Base-by-base conservation (phyloP, 2,797 vertebrate genomes). In the Anguilla marmorata region DNA sequence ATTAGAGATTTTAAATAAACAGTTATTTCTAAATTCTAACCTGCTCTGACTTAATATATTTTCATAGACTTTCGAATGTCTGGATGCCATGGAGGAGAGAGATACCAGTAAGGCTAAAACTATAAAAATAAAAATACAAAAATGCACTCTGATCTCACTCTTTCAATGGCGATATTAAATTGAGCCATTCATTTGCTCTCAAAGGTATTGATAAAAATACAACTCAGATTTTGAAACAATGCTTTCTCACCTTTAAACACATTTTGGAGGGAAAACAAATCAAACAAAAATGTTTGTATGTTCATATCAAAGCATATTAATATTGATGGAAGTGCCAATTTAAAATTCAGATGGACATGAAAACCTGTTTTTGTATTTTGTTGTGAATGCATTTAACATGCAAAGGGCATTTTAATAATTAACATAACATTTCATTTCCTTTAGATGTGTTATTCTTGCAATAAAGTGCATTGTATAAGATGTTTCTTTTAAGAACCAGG, bases 1-100 rank as follows among this genome's bases (percentile, higher is more conserved):
- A 89, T 89, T 87, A 83, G 88, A 88, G 89, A 89, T 85, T 72
- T 89, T 90, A 91, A 91, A 91, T 89, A 90, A 90, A 90, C 89
- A 91, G 88, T 89, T 86, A 91, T 88, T 91, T 91, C 90, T 85
- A 80, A 91, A 90, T 91, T 91, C 91, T 86, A 90, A 90, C 91
- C 89, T 89, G 87, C 88, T 88, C 85, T 50, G 69, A 58, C 89
- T 91, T 93, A 74, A 91, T 89, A 90, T 91, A 91, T 91, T 90
- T 91, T 88, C 86, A 85, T 11, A 3, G 27, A 12, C 76, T 60
- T 63, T 63, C 19, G 21, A 63, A 63, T 63, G 21, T 86, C 85
- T 76, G 74, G 82, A 86, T 89, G 87, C 85, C 86, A 87, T 72
- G 86, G 74, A 41, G 86, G 89, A 87, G 76, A 87, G 56, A 69